These are phyloP conservation scores for Drosophila atripex DNA, from an alignment of 2,888 invertebrate species.

Conservation along the genomic window DNA sequence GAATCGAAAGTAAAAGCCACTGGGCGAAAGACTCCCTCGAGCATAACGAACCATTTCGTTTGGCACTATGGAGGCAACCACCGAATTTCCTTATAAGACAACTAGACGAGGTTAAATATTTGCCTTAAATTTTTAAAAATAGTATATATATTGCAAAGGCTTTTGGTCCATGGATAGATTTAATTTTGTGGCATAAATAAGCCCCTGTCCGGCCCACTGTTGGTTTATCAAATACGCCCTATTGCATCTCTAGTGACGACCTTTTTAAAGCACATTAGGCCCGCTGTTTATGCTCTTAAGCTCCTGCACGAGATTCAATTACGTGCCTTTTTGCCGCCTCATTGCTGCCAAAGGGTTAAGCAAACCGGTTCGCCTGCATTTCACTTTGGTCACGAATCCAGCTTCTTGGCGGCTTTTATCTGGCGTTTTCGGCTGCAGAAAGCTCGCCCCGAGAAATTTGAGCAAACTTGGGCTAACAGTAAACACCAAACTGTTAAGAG, in stretches of 20 bases:
- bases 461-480: constrained; percentile 38
- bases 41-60: constrained; percentile 28
- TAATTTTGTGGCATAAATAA: not conserved
- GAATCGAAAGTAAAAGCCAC: constrained; percentile 29
- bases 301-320: constrained; percentile 53
- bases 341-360: constrained; percentile 60
- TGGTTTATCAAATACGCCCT: constrained; percentile 10
- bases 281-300: constrained; percentile 33
- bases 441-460: constrained; percentile 53
- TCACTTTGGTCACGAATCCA: constrained; percentile 48
- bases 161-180: not conserved
- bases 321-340: constrained; percentile 49
- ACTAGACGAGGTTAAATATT: not conserved
- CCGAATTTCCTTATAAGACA: not conserved
- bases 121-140: not conserved
- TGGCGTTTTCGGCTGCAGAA: constrained; percentile 42
- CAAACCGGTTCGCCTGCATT: constrained; percentile 68
- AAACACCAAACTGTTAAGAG: constrained; percentile 25
- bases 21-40: constrained; percentile 17
- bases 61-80: not conserved
- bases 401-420: constrained; percentile 22
- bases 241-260: constrained; percentile 44
- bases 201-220: constrained; percentile 23
- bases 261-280: constrained; percentile 41
- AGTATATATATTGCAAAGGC: not conserved